Conservation (phyloP, 2,888 invertebrate genomes). For the Idaea dimidiata region DNA sequence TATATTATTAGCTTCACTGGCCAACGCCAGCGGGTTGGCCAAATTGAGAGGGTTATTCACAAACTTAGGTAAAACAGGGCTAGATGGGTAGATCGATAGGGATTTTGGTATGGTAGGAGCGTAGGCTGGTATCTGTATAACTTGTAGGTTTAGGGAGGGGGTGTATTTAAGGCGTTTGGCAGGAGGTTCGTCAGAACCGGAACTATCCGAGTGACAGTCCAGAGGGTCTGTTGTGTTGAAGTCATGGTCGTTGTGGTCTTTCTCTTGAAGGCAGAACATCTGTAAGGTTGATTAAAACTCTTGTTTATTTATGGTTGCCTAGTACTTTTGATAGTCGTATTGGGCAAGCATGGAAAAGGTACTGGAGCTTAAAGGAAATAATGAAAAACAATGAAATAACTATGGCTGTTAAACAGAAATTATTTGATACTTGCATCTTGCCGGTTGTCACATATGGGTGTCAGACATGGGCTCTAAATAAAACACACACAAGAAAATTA, state of each 20-base stretch:
- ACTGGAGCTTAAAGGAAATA: no score
- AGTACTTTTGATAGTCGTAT: no score
- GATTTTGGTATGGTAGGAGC: constrained; percentile 52
- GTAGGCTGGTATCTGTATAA: constrained; percentile 69
- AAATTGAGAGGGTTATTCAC: constrained; percentile 69
- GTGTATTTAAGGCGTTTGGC: constrained; percentile 59
- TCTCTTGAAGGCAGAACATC: constrained; percentile 76
- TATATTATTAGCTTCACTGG: constrained; percentile 58
- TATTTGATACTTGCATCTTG: no score
- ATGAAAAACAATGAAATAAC: no score
- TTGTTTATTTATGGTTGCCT: no score
- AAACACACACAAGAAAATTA: no score
- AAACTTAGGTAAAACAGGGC: constrained; percentile 58
- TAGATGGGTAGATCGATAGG: constrained; percentile 56
- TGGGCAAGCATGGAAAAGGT: no score
- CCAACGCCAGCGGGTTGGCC: constrained; percentile 68
- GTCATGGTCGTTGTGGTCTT: constrained; percentile 37
- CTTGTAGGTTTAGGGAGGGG: constrained; percentile 64
- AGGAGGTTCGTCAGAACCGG: constrained; percentile 66
- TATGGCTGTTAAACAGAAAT: no score
- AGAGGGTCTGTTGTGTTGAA: constrained; percentile 57
- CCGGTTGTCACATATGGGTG: no score
- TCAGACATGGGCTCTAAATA: no score
- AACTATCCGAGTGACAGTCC: constrained; percentile 45
- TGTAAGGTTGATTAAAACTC: constrained; percentile 32